Evolutionary conservation across 53 echinoderm and acorn worm species (phyloP).

Genomic region (Astropecten irregularis): DNA sequence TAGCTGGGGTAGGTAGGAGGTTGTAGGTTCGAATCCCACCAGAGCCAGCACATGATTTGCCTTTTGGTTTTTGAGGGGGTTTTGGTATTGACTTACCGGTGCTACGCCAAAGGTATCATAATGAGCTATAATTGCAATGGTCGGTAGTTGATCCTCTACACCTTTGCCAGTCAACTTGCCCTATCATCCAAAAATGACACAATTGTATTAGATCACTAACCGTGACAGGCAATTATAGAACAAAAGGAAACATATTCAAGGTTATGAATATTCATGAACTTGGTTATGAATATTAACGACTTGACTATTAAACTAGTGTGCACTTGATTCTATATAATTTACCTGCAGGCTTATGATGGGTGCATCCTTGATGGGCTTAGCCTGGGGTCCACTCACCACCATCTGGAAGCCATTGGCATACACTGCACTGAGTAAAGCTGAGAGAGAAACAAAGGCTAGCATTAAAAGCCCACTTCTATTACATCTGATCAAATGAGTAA

Average conservation of each 20-base stretch:
- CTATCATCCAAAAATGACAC: constrained; percentile 53
- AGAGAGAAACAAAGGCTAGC: neutral
- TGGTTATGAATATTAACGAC: neutral
- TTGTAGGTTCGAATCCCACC: too few species aligned
- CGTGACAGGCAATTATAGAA: neutral
- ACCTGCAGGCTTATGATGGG: constrained; percentile 94
- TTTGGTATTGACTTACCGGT: constrained; percentile 83
- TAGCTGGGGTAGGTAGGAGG: too few species aligned
- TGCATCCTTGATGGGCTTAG: constrained; percentile 93
- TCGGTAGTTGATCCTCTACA: constrained; percentile 94
- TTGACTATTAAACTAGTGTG: too few species aligned
- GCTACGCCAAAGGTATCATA: constrained; percentile 96
- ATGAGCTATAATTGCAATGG: constrained; percentile 89
- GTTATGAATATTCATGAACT: neutral
- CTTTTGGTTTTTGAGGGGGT: too few species aligned
- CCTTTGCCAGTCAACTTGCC: constrained; percentile 95
- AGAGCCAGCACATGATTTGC: too few species aligned
- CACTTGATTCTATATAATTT: too few species aligned
- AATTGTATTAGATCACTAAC: too few species aligned
- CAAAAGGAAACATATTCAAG: neutral
- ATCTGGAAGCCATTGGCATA: constrained; percentile 99
- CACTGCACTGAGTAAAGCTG: constrained; percentile 94
- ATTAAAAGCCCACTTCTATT: neutral
- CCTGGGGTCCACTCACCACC: constrained; percentile 94
- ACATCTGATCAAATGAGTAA: too few species aligned